These are phyloP conservation scores for Contarinia nasturtii DNA, from an alignment of 1,140 invertebrate genomes.

Conservation along the genomic window DNA sequence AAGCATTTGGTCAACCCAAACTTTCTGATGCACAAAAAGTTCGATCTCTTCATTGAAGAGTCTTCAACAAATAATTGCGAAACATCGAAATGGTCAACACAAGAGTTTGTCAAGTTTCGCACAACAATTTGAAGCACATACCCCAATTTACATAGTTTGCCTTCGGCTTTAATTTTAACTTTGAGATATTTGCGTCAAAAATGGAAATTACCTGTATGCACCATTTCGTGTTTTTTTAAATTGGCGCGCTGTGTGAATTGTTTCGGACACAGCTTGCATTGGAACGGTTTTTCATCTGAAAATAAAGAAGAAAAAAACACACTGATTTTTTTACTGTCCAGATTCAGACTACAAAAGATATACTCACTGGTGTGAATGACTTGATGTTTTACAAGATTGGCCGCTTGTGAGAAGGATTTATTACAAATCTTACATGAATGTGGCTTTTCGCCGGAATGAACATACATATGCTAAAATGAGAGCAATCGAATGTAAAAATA, in stretches of 20 bases:
- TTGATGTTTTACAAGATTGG: constrained; percentile 18
- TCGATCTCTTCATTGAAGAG: too few relatives aligned
- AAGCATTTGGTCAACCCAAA: too few relatives aligned
- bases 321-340: neutral
- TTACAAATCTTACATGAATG: constrained; percentile 19
- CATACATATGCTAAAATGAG: constrained; percentile 6
- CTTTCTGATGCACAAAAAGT: too few relatives aligned
- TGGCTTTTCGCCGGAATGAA: constrained; percentile 21
- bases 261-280: constrained; percentile 18
- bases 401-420: constrained; percentile 22
- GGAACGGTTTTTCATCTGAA: constrained; percentile 16
- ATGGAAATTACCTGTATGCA: constrained; percentile 14
- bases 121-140: too few relatives aligned
- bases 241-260: constrained; percentile 22
- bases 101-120: too few relatives aligned
- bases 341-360: neutral
- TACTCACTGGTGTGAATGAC: constrained; percentile 18
- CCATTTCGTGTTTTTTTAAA: constrained; percentile 22
- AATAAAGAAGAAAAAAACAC: neutral
- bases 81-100: too few relatives aligned
- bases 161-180: too few relatives aligned
- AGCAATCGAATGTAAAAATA: too few relatives aligned
- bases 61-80: too few relatives aligned
- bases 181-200: too few relatives aligned
- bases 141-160: too few relatives aligned